Evolutionary conservation across 2,888 invertebrate species (phyloP).

Genomic region (Diarsia mendica): DNA sequence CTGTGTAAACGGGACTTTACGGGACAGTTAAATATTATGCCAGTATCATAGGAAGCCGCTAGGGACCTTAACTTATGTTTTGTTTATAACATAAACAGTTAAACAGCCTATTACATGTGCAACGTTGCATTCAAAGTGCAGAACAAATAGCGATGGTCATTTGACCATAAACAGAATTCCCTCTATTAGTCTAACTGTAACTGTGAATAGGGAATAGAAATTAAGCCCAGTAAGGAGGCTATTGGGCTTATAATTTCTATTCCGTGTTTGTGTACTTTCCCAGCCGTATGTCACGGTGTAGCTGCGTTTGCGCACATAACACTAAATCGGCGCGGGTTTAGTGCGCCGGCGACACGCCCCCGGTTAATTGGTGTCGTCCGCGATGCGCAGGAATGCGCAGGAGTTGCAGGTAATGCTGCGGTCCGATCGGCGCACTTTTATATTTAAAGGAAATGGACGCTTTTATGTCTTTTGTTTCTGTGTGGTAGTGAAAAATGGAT

Average conservation of each 20-base stretch:
- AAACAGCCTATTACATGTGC: slow-evolving; percentile 51
- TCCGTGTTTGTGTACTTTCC: slow-evolving; percentile 21
- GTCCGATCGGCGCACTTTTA: slow-evolving; percentile 50
- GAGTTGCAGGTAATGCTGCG: slow-evolving; percentile 57
- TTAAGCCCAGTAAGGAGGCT: slow-evolving; percentile 12
- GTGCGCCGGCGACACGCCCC: slow-evolving; percentile 75
- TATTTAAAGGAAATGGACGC: slow-evolving; percentile 58
- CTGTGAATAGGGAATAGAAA: slow-evolving; percentile 10
- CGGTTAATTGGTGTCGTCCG: slow-evolving; percentile 79
- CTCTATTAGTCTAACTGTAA: slow-evolving; percentile 33
- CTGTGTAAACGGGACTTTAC: slow-evolving; percentile 38
- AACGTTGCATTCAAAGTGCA: slow-evolving; percentile 33
- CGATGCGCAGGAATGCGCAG: slow-evolving; percentile 65
- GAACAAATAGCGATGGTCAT: slow-evolving; percentile 42
- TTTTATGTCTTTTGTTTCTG: slow-evolving; percentile 55
- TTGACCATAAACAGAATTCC: slow-evolving; percentile 40
- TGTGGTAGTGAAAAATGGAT: slow-evolving; percentile 45
- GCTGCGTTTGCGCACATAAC: slow-evolving; percentile 72
- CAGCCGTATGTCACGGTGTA: slow-evolving; percentile 61
- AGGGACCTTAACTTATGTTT: slow-evolving; percentile 17
- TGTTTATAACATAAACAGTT: slow-evolving; percentile 31
- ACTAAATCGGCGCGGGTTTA: slow-evolving; percentile 74
- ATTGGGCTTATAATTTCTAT: slow-evolving; percentile 40
- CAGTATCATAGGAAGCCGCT: slow-evolving; percentile 23
- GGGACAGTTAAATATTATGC: slow-evolving; percentile 23